A percentile compares a stretch with the other conserved stretches of the same genome.
Evolutionary conservation across 2,888 invertebrate genomes (phyloP).

Genomic region (Leucania comma): DNA sequence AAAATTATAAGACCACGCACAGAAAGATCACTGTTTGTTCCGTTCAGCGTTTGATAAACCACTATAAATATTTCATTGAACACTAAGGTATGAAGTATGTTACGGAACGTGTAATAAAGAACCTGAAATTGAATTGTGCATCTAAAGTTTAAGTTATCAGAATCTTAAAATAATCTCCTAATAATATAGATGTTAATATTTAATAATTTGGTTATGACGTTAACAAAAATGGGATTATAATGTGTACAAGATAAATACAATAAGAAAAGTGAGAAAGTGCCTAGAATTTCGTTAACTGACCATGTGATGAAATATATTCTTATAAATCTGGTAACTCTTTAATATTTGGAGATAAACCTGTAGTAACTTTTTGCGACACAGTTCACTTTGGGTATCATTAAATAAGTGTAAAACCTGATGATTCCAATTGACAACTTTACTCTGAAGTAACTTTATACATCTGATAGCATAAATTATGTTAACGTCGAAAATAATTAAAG

Average conservation of each 20-base stretch:
- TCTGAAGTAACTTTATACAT: neutral
- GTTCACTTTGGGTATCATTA: too few relatives aligned
- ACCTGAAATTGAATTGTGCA: constrained; percentile 3
- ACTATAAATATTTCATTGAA: neutral
- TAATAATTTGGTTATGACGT: too few relatives aligned
- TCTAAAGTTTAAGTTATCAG: too few relatives aligned
- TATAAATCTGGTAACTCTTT: neutral
- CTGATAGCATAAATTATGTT: neutral
- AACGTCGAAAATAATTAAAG: neutral
- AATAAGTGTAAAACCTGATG: neutral
- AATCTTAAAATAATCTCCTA: too few relatives aligned
- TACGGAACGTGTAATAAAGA: constrained; percentile 2
- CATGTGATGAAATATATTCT: neutral
- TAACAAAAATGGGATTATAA: too few relatives aligned
- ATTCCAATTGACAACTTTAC: neutral
- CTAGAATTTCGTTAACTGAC: neutral
- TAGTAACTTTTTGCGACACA: too few relatives aligned
- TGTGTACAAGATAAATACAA: too few relatives aligned
- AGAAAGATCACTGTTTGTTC: neutral
- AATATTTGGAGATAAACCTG: neutral
- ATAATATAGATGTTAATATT: too few relatives aligned
- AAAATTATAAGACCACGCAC: neutral
- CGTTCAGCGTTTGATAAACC: neutral
- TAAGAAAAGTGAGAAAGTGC: too few relatives aligned
- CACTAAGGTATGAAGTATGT: neutral